A percentile compares a stretch with the other conserved stretches of the same genome.
These are phyloP conservation scores for Psilanteris sp. DNA, from an alignment of 1,140 invertebrate species.

Conservation along the genomic window DNA sequence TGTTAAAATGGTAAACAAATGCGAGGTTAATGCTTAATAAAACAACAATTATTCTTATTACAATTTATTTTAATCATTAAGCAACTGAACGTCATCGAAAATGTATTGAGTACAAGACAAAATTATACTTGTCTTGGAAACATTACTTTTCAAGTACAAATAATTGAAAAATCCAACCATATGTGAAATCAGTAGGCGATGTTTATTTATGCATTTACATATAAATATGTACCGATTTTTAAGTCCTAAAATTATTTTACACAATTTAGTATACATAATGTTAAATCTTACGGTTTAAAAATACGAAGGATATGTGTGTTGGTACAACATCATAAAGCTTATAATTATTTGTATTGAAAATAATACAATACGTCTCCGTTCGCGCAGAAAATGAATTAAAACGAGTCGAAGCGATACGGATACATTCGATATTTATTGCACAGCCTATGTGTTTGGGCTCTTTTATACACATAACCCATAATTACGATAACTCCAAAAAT, in stretches of 20 bases:
- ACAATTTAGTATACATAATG: constrained; percentile 49
- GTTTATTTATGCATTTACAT: constrained; percentile 55
- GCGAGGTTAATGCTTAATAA: too few species aligned
- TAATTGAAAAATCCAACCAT: constrained; percentile 2
- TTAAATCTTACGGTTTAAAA: constrained; percentile 46
- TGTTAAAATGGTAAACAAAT: too few species aligned
- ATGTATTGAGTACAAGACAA: too few species aligned
- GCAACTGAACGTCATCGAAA: constrained; percentile 7
- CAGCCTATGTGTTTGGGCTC: constrained; percentile 59
- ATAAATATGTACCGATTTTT: constrained; percentile 51
- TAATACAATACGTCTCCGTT: too few species aligned
- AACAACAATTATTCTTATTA: constrained; percentile 2
- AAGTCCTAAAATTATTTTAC: constrained; percentile 47
- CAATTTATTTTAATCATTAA: constrained; percentile 17
- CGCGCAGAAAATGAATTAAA: too few species aligned
- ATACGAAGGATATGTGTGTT: constrained; percentile 56
- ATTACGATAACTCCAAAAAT: too few species aligned
- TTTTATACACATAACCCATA: constrained; percentile 31
- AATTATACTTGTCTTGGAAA: constrained; percentile 2
- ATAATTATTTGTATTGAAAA: too few species aligned
- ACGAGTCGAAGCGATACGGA: constrained; percentile 35
- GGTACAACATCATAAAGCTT: constrained; percentile 46
- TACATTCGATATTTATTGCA: constrained; percentile 63
- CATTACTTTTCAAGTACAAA: constrained; percentile 6
- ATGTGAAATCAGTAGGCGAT: constrained; percentile 45